Conservation (phyloP, 2,113 vertebrate species). For the Cariama cristata region DNA sequence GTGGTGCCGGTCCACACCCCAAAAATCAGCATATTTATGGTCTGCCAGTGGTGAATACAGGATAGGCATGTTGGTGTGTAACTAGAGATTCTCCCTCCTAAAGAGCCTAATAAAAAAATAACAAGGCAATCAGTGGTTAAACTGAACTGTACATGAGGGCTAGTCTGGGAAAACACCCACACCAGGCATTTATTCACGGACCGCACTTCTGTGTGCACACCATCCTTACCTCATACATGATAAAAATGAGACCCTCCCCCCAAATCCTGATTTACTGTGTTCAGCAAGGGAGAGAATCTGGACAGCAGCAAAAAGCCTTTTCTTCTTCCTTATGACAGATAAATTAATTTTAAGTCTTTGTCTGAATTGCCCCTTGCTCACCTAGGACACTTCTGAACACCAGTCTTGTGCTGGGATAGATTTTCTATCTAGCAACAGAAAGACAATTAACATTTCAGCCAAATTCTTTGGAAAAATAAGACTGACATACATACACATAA, state of each 20-base stretch:
- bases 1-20: background rate
- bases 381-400: background rate
- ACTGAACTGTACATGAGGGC: constrained; percentile 19
- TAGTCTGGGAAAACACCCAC: background rate
- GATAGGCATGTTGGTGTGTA: constrained; percentile 13
- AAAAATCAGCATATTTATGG: background rate
- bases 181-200: background rate
- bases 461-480: constrained; percentile 40
- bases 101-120: constrained; percentile 44
- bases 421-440: constrained; percentile 43
- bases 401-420: background rate
- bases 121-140: constrained; percentile 68
- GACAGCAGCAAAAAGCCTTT: constrained; percentile 29
- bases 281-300: constrained; percentile 20
- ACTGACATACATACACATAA: background rate
- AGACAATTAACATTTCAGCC: constrained; percentile 17
- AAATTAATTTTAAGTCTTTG: background rate
- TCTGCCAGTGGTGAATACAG: background rate
- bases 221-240: background rate
- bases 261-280: background rate
- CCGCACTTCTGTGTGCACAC: background rate
- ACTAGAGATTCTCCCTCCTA: constrained; percentile 11
- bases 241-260: background rate
- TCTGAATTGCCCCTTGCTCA: background rate
- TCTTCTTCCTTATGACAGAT: background rate